Base-by-base conservation (phyloP, 2,113 vertebrate species). In the Hippocampus abdominalis region DNA sequence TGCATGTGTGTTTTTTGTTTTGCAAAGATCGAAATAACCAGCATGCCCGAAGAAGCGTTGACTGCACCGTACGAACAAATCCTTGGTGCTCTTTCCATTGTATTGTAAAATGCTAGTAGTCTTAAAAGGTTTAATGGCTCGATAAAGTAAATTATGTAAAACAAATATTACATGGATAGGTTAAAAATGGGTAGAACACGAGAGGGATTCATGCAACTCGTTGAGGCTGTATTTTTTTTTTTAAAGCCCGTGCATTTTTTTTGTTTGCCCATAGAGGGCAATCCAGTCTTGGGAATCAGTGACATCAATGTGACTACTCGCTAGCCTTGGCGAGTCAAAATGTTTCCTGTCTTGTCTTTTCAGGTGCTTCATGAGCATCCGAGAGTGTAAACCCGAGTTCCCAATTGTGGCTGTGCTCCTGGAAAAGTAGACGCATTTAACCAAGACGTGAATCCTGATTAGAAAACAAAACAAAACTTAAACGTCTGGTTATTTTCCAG, bases 231-330 rank as follows among this genome's bases (percentile, higher is more conserved):
- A 71, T 29, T 51, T 11, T 0, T 12, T 23, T 18, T 10, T n/a
- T 23, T 23, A n/a, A 56, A 5, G 18, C 5, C 49, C 1, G 4
- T 71, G 73, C 64, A 71, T 27, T 7, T 0, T 27, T 20, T 21
- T 1, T 3, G 12, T 0, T 1, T 3, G 49, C 81, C 88, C 72
- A 76, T 70, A 88, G 88, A 70, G 79, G 86, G 85, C 88, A 88
- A 2, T 81, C 77, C 70, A 73, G 79, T 70, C 40, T 71, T 71
- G 83, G 71, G 18, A 69, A 83, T 75, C 13, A 0, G 6, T 44
- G 42, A 44, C 42, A 13, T 44, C 42, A 44, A 29, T 8, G 27
- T 32, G 57, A 59, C 57, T 15, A 3, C 57, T 32, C 13, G 0
- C 2, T 4, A 27, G 27, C 25, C 2, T 56, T 8, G 9, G 20